Percentiles rank a stretch among this genome's conserved stretches.
Evolutionary conservation across 2,113 vertebrate species (phyloP).

Genomic region (Dicerorhinus sumatrensis): DNA sequence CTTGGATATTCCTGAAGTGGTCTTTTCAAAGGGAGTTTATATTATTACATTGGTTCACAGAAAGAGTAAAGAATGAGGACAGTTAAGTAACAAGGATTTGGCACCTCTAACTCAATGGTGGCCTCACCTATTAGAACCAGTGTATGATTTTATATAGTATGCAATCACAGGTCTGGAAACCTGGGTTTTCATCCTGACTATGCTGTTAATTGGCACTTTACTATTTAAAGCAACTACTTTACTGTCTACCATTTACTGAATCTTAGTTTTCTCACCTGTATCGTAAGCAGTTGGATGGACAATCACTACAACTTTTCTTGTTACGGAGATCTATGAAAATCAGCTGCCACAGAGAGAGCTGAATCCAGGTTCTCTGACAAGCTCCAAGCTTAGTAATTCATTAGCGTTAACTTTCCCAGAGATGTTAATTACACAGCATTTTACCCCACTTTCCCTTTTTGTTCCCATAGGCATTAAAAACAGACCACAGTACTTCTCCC

Average conservation of each 20-base stretch:
- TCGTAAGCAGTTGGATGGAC: not conserved
- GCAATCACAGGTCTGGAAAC: not conserved
- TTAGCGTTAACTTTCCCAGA: not conserved
- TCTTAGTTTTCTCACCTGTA: not conserved
- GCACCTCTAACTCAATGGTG: not conserved
- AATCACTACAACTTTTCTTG: not conserved
- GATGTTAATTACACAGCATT: not conserved
- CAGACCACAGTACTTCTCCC: not conserved
- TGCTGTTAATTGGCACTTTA: not conserved
- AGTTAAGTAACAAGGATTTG: not conserved
- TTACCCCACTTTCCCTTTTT: not conserved
- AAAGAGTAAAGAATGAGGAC: not conserved
- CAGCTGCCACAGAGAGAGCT: not conserved
- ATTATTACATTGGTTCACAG: not conserved
- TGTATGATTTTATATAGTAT: not conserved
- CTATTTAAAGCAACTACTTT: not conserved
- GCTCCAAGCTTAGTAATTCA: not conserved
- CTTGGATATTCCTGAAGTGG: not conserved
- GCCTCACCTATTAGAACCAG: not conserved
- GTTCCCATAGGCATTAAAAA: not conserved
- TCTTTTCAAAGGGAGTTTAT: slow-evolving; percentile 10
- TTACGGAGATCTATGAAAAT: not conserved
- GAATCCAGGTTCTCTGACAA: not conserved
- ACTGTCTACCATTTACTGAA: not conserved
- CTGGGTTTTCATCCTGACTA: not conserved